These are phyloP conservation scores for Plestiodon gilberti DNA, from an alignment of 2,113 vertebrate species.

Conservation along the genomic window DNA sequence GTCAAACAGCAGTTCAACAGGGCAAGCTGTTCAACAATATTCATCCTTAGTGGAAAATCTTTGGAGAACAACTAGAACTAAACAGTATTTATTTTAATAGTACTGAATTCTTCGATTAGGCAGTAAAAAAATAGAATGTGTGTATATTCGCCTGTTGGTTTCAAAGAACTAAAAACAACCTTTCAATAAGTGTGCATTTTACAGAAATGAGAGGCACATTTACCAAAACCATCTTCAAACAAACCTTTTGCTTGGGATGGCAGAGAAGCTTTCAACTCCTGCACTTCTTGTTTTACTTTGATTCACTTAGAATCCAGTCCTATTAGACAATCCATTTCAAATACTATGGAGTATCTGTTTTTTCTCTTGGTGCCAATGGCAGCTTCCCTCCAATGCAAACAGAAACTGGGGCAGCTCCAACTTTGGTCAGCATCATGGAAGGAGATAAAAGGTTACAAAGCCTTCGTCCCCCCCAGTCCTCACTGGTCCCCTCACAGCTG, in stretches of 20 bases:
- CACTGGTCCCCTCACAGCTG: too few relatives aligned
- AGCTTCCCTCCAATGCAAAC: too few relatives aligned
- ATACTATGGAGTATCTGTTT: too few relatives aligned
- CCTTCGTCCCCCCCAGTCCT: too few relatives aligned
- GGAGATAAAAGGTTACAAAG: too few relatives aligned
- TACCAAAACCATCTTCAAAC: constrained; percentile 31
- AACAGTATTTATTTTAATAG: constrained; percentile 73
- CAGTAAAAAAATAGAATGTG: constrained; percentile 73
- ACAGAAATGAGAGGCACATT: constrained; percentile 34
- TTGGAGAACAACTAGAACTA: constrained; percentile 67
- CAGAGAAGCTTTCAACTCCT: not conserved
- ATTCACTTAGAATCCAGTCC: not conserved
- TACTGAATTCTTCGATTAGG: constrained; percentile 70
- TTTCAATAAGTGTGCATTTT: constrained; percentile 56
- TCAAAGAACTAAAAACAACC: constrained; percentile 58
- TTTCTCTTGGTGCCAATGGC: too few relatives aligned
- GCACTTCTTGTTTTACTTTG: not conserved
- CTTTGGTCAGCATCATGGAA: too few relatives aligned
- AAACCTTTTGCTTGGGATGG: not conserved
- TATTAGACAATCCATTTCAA: too few relatives aligned
- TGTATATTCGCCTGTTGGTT: constrained; percentile 71
- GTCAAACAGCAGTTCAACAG: constrained; percentile 43
- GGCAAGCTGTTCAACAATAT: constrained; percentile 70
- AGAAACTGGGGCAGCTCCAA: too few relatives aligned
- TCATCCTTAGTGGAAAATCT: constrained; percentile 81